phyloP scores from a whole-genome alignment of 2,888 invertebrate species.

The Chrysina gloriosa region DNA sequence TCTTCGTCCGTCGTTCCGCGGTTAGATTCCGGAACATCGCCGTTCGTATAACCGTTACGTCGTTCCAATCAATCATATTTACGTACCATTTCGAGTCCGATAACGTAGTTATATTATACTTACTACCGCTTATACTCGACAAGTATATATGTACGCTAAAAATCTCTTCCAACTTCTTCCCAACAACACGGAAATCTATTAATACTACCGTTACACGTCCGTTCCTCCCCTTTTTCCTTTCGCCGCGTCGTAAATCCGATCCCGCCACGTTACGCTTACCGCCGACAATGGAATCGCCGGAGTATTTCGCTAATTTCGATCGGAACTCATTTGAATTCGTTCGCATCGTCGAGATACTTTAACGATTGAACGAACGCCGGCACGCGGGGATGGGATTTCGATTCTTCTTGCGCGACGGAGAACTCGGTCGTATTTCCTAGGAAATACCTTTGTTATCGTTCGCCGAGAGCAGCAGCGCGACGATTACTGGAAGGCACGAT shows the following conservation, averaged over 20 bases:
- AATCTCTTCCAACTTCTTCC: conserved; percentile 22
- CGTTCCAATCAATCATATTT: conserved; percentile 29
- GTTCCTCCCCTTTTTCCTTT: conserved; percentile 8
- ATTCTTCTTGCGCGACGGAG: neutral
- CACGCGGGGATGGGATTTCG: neutral
- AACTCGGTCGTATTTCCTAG: neutral
- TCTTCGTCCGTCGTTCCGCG: neutral
- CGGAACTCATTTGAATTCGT: conserved; percentile 23
- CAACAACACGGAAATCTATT: conserved; percentile 37
- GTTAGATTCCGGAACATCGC: conserved; percentile 23
- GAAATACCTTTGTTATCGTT: neutral
- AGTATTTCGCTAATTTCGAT: conserved; percentile 11
- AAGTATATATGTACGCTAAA: conserved; percentile 7
- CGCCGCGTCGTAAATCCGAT: conserved; percentile 11
- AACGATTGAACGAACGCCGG: neutral
- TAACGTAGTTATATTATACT: neutral
- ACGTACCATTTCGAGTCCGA: neutral
- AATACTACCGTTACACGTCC: conserved; percentile 34
- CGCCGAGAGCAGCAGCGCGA: neutral
- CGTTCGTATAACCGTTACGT: conserved; percentile 28
- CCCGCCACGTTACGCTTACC: conserved; percentile 21
- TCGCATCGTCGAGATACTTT: conserved; percentile 7
- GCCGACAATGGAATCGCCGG: conserved; percentile 9
- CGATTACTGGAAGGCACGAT: conserved; percentile 2
- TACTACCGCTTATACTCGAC: neutral